Conservation (phyloP, 2,888 invertebrate species). For the Agriotes lineatus region DNA sequence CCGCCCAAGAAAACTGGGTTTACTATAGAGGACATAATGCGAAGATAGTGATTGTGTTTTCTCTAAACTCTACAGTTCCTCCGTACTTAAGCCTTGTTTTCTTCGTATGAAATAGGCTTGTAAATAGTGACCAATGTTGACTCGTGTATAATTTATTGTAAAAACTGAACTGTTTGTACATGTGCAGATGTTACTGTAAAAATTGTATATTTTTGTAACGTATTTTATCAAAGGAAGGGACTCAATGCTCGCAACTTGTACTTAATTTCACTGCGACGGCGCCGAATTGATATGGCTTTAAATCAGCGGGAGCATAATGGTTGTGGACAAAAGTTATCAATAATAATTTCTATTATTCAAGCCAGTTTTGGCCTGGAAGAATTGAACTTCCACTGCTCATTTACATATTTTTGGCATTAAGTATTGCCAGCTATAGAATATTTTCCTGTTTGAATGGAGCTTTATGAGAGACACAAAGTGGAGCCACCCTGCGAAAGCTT, state of each 20-base stretch:
- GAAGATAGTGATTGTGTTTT: conserved; percentile 72
- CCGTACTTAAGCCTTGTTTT: neutral
- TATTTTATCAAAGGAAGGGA: conserved; percentile 29
- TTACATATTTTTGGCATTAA: neutral
- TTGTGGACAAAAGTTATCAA: neutral
- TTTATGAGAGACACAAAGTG: neutral
- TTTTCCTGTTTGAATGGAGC: neutral
- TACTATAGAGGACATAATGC: conserved; percentile 92
- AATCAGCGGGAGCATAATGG: conserved; percentile 24
- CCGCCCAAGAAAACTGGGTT: conserved; percentile 84
- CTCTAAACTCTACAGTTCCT: neutral
- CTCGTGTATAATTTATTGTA: no score
- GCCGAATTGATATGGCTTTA: conserved; percentile 12
- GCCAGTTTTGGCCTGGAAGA: neutral
- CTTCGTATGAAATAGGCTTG: no score
- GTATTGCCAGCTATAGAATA: neutral
- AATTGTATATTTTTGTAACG: conserved; percentile 12
- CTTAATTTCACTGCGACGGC: conserved; percentile 18
- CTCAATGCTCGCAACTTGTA: conserved; percentile 32
- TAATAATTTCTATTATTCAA: neutral
- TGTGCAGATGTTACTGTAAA: conserved; percentile 3
- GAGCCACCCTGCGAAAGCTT: neutral
- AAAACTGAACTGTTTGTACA: neutral
- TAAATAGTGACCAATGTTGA: no score
- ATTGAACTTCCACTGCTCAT: neutral